Evolutionary conservation across 2,797 vertebrate genomes (phyloP), one percentile per base, ranked within the genome.

Genomic region (Aldrovandia affinis): DNA sequence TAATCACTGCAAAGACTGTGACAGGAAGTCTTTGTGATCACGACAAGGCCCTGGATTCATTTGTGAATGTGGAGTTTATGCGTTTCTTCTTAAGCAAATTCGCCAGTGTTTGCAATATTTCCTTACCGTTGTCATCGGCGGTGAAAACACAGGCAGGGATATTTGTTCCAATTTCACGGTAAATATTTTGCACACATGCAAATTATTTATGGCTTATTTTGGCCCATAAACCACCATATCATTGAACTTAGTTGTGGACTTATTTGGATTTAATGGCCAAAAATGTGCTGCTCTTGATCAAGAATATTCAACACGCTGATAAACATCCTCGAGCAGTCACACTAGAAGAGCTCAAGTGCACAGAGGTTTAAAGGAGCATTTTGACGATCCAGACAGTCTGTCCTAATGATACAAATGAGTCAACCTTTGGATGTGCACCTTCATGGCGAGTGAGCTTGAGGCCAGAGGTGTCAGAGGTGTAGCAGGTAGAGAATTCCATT

Each of bases 1-100:
- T 92, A 85, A 91, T 91, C 86, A 90, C 91, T 92, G 93, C 93
- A 89, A 87, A 89, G 91, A 82, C 85, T 79, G 94, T 96, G 95
- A 96, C 93, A 96, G 94, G 94, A 95, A 94, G 95, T 95, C 96
- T 96, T 96, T 96, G 96, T 97, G 94, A 95, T 92, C 92, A 95
- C 91, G 93, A 95, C 96, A 96, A 95, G 95, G 93, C 91, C 92
- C 86, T 87, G 92, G 90, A 95, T 96, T 95, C 95, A 95, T 95
- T 93, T 94, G 91, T 89, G 92, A 93, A 93, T 93, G 93, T 91
- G 93, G 92, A 89, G 92, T 95, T 92, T 93, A 92, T 91, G 94
- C 92, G 93, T 94, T 90, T 93, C 94, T 94, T 94, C 93, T 94
- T 92, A 22, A 81, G 80, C 75, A 63, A 86, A 80, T 42, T 15